Conservation (phyloP, 2,113 vertebrate genomes). For the Brachirus orientalis region DNA sequence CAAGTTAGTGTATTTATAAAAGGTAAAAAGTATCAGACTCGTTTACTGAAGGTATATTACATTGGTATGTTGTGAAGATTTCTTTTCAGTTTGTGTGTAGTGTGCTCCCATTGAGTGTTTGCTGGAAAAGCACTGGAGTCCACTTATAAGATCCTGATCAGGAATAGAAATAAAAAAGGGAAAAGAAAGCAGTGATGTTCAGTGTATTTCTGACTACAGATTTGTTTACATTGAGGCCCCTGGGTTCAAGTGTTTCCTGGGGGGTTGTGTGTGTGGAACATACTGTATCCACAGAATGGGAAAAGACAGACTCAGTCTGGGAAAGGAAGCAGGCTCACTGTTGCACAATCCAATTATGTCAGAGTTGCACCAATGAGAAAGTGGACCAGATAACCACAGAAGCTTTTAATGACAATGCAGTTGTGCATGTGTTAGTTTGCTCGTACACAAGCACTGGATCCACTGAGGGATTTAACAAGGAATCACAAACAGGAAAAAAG, state of each 20-base stretch:
- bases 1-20: too few species aligned
- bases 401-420: slow-evolving; percentile 25
- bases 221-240: slow-evolving; percentile 43
- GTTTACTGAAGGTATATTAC: too few species aligned
- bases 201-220: not conserved
- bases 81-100: too few species aligned
- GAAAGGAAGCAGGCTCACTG: slow-evolving; percentile 79
- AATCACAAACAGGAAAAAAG: not conserved
- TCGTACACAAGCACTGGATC: slow-evolving; percentile 1
- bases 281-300: slow-evolving; percentile 53
- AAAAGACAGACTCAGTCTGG: slow-evolving; percentile 67
- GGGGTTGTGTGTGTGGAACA: slow-evolving; percentile 11
- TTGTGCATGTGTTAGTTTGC: slow-evolving; percentile 22
- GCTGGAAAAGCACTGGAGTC: too few species aligned
- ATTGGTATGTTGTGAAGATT: too few species aligned
- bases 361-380: slow-evolving; percentile 54
- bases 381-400: slow-evolving; percentile 46
- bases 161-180: too few species aligned
- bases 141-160: too few species aligned
- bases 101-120: too few species aligned
- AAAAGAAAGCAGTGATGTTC: too few species aligned
- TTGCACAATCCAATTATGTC: slow-evolving; percentile 74
- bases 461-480: not conserved
- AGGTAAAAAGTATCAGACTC: too few species aligned
- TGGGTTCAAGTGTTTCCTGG: slow-evolving; percentile 27